phyloP scores from a whole-genome alignment of 2,113 vertebrate genomes.

The Motacilla alba region DNA sequence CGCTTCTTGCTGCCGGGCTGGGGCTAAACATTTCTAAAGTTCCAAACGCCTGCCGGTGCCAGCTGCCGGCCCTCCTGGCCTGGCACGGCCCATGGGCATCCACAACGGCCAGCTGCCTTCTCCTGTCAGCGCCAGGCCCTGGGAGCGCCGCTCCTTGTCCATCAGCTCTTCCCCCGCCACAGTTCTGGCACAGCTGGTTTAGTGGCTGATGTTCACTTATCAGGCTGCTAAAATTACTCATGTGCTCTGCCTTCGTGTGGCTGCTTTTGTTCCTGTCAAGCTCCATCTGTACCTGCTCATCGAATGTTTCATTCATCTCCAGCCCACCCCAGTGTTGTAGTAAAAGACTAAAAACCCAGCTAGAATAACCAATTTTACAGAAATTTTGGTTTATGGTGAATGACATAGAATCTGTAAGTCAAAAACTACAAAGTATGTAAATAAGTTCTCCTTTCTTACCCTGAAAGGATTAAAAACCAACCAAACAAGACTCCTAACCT shows the following conservation, averaged over 20 bases:
- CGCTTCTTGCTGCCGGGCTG: neutral
- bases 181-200: neutral
- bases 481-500: neutral
- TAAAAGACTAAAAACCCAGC: neutral
- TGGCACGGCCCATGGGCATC: neutral
- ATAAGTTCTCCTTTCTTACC: neutral
- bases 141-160: accelerated
- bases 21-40: neutral
- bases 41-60: neutral
- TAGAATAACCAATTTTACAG: neutral
- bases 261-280: neutral
- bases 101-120: accelerated
- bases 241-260: neutral
- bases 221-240: neutral
- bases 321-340: neutral
- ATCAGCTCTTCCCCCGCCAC: neutral
- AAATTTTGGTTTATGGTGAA: neutral
- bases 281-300: accelerated
- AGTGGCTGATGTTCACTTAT: neutral
- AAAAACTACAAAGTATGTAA: neutral
- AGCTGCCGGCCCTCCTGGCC: neutral
- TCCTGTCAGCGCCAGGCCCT: accelerated
- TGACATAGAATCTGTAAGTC: neutral
- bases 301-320: accelerated
- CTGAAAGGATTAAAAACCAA: neutral